Evolutionary conservation across 2,113 vertebrate genomes (phyloP).

Genomic region (Setophaga kirtlandii): DNA sequence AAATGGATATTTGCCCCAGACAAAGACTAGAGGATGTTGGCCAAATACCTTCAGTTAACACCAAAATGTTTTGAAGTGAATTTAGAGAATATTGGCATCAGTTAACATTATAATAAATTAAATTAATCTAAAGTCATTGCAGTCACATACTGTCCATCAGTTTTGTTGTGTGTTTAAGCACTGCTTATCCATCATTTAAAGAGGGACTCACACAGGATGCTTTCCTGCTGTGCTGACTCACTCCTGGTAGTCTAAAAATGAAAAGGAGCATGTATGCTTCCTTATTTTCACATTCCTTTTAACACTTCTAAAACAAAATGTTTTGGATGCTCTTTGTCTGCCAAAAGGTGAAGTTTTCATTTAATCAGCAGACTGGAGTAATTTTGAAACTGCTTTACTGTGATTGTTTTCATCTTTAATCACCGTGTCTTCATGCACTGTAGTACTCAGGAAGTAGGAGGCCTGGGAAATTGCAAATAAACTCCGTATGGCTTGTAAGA

Average conservation of each 20-base stretch:
- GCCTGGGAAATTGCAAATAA: background rate
- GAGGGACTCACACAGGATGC: background rate
- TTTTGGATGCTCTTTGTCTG: background rate
- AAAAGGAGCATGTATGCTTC: background rate
- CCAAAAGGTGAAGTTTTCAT: background rate
- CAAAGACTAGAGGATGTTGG: background rate
- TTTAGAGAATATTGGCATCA: background rate
- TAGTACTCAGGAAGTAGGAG: background rate
- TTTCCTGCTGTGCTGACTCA: background rate
- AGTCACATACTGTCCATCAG: background rate
- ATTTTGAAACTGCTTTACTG: background rate
- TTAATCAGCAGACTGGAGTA: background rate
- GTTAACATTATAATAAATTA: background rate
- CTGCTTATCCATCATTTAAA: background rate
- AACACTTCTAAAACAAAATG: background rate
- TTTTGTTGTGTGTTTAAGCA: background rate
- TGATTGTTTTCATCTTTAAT: background rate
- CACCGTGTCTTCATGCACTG: background rate
- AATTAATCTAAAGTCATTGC: background rate
- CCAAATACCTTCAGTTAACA: background rate
- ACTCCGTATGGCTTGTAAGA: background rate
- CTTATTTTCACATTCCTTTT: background rate
- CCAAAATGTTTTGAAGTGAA: background rate
- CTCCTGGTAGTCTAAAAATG: background rate
- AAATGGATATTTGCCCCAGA: background rate